Base-by-base conservation (phyloP, 2,797 vertebrate genomes). In the Pyrocephalus nanus region DNA sequence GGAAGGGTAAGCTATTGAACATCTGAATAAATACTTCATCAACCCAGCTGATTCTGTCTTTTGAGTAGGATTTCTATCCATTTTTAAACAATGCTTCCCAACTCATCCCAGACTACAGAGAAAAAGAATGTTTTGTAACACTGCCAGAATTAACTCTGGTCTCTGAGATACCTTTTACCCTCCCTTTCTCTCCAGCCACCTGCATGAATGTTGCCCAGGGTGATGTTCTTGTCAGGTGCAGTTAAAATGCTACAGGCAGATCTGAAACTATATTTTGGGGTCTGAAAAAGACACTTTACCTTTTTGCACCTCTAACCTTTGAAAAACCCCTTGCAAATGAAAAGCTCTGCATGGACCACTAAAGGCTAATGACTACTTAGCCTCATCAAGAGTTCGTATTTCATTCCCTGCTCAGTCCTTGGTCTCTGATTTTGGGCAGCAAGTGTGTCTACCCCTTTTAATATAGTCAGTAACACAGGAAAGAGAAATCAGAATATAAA, bases 11-110 rank as follows among this genome's bases (percentile, higher is more conserved):
- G 71, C 77, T 89, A 67, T 92, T 95, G 90, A 92, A 66, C 93
- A 90, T 82, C 67, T 91, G 66, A 96, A 94, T 95, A 95, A 95
- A 96, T 69, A 96, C 34, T 91, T 88, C 85, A 95, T 92, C 89
- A 91, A 94, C 62, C 34, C 50, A 91, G 57, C 34, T 53, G 83
- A 62, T 58, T 96, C 27, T 82, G 65, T 88, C 88, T 77, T 93
- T 92, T 78, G 40, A 83, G 83, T 5, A 61, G 26, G 12, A 27
- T 71, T 87, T 77, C 65, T 79, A 12, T 43, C 11, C 26, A 21
- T 61, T 86, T 88, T 64, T 67, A 47, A 73, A 60, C 36, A 53
- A 3, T 6, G 3, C 12, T 71, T 71, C 38, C 25, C 45, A 47
- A 32, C 23, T 51, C 36, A 48, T 69, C 12, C 19, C 1, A 0